Base-by-base conservation (phyloP, 64 coral and sea anemone species). In the Pocillopora damicornis region DNA sequence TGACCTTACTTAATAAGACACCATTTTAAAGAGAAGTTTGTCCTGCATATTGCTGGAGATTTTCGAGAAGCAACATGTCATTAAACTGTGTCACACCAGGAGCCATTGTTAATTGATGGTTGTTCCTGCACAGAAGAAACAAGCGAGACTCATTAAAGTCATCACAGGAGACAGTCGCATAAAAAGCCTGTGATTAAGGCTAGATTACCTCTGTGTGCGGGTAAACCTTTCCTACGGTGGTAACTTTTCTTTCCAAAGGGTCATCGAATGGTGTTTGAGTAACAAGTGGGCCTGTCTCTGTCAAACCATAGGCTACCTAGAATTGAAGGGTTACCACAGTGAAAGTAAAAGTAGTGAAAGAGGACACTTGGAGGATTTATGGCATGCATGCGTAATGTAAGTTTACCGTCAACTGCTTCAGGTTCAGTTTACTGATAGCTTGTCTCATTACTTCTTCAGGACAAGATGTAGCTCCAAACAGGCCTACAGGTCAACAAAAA, bases 381-480 rank as follows among this genome's bases (percentile, higher is more conserved):
- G 5, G n/a, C 1, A 67, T 16, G 15, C 16, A 67, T 20, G 6
- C 16, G 20, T 0, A 20, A 22, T 5, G 0, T 9, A 5, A 71
- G 16, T 68, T n/a, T 84, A 93, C 92, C 87, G 92, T 86, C 15
- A 93, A 83, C 45, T 93, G 79, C 37, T 84, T 75, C 63, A 89
- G 60, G 57, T 93, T 60, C 76, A 93, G 34, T 63, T 73, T 89
- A 16, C 79, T 78, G 3, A 89, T 22, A 11, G 89, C 75, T 77
- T 88, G 79, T 38, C 89, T 89, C 92, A 93, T 93, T 42, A 93
- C 71, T 89, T 93, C 92, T 25, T 84, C 69, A 51, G 87, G 87
- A 14, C 92, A 93, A 60, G 80, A 81, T 15, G 92, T 76, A 15
- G 87, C 87, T 9, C 86, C 87, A 79, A 83, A 85, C 12, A 93